phyloP scores from a whole-genome alignment of 2,888 invertebrate species.

The Ophion costatus region DNA sequence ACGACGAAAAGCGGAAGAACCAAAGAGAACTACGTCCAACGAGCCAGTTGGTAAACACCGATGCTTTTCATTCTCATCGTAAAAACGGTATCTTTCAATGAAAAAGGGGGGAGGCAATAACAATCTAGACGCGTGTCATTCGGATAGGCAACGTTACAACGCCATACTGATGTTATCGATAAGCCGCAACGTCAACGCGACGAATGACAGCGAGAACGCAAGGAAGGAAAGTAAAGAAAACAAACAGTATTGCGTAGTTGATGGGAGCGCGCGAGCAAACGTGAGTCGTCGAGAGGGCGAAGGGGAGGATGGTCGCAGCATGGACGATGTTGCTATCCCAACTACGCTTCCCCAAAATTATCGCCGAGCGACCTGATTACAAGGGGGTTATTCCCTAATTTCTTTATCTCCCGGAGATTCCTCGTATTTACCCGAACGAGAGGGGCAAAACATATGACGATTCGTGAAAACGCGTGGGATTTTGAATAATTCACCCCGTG shows the following conservation, averaged over 20 bases:
- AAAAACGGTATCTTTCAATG: not conserved
- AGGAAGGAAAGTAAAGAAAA: slow-evolving; percentile 52
- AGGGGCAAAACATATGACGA: not conserved
- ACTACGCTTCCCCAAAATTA: slow-evolving; percentile 65
- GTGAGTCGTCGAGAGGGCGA: slow-evolving; percentile 12
- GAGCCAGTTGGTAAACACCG: not conserved
- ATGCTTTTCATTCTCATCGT: not conserved
- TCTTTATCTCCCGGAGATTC: slow-evolving; percentile 11
- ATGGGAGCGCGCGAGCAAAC: slow-evolving; percentile 54
- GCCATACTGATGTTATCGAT: slow-evolving; percentile 17
- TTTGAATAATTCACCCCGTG: not conserved
- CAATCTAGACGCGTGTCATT: not conserved
- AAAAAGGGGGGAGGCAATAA: slow-evolving; percentile 1
- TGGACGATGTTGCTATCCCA: slow-evolving; percentile 66
- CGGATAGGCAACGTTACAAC: not conserved
- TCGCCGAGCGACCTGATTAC: slow-evolving; percentile 50
- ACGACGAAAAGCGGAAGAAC: not conserved
- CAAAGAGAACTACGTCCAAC: not conserved
- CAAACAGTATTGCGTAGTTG: slow-evolving; percentile 70
- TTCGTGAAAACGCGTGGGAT: not conserved
- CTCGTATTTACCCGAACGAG: not conserved
- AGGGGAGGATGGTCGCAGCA: slow-evolving; percentile 57
- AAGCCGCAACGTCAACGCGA: not conserved
- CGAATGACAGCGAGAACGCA: not conserved
- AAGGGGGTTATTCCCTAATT: slow-evolving; percentile 33